Percentiles rank a stretch among this genome's conserved stretches.
Conservation (phyloP, 2,888 invertebrate species). For the Hanleya hanleyi region DNA sequence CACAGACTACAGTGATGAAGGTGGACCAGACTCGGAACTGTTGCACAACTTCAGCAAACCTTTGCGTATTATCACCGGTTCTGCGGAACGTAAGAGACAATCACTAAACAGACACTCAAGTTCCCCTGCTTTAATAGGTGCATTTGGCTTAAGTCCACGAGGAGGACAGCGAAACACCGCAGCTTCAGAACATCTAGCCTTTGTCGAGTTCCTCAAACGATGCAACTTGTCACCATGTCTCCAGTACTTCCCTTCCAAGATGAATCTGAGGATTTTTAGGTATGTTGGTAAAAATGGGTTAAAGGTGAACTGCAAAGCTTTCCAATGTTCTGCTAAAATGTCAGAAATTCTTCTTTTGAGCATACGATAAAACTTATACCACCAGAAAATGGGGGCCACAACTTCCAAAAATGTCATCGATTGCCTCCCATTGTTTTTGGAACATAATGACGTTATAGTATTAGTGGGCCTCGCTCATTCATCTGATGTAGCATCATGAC, state of each 20-base stretch:
- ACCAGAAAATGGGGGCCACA: too few species aligned
- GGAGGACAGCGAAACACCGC: slow-evolving; percentile 28
- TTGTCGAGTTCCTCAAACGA: slow-evolving; percentile 65
- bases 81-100: slow-evolving; percentile 48
- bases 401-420: too few species aligned
- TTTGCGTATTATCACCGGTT: slow-evolving; percentile 62
- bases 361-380: too few species aligned
- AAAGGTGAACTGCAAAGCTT: too few species aligned
- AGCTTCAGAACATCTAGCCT: slow-evolving; percentile 53
- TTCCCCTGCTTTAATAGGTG: slow-evolving; percentile 44
- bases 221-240: slow-evolving; percentile 61
- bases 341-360: too few species aligned
- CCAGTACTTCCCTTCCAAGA: slow-evolving; percentile 67
- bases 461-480: too few species aligned
- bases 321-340: too few species aligned
- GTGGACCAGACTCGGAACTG: slow-evolving; percentile 47
- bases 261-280: slow-evolving; percentile 66
- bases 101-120: slow-evolving; percentile 46
- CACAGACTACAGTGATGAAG: slow-evolving; percentile 47
- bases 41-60: slow-evolving; percentile 60
- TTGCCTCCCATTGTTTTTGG: too few species aligned
- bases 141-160: not conserved
- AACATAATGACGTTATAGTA: too few species aligned
- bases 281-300: too few species aligned
- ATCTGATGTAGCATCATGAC: too few species aligned